phyloP scores from a whole-genome alignment of 1,140 invertebrate genomes.

The Ostrea denselamellosa region DNA sequence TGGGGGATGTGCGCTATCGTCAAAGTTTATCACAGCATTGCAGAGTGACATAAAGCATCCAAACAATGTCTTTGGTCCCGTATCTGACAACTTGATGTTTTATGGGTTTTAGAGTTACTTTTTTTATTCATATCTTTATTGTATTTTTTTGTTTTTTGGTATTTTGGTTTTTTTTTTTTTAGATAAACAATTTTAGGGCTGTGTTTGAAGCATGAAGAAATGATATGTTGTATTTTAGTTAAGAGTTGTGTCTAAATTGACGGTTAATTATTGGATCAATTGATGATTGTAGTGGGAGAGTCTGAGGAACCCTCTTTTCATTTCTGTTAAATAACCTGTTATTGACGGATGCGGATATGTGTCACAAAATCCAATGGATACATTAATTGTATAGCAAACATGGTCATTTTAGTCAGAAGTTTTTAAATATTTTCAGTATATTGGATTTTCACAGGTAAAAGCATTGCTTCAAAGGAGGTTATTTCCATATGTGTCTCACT shows the following conservation, averaged over 20 bases:
- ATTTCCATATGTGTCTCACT: neutral
- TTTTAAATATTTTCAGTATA: neutral
- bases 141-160: neutral
- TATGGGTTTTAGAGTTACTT: too few species aligned
- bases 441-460: neutral
- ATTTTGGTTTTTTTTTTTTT: neutral
- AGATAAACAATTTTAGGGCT: neutral
- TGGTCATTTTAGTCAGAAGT: neutral
- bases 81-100: too few species aligned
- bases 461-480: too few species aligned
- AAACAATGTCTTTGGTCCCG: neutral
- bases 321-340: neutral
- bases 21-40: neutral
- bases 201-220: neutral
- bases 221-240: neutral
- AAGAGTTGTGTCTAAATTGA: neutral
- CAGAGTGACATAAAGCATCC: neutral
- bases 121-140: too few species aligned
- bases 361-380: conserved; percentile 5
- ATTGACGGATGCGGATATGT: conserved; percentile 7
- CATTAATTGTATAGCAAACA: neutral
- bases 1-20: neutral
- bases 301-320: neutral
- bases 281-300: neutral
- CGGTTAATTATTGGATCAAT: conserved; percentile 32